Conservation (phyloP, 1,140 invertebrate genomes). For the Calosoma granatense region DNA sequence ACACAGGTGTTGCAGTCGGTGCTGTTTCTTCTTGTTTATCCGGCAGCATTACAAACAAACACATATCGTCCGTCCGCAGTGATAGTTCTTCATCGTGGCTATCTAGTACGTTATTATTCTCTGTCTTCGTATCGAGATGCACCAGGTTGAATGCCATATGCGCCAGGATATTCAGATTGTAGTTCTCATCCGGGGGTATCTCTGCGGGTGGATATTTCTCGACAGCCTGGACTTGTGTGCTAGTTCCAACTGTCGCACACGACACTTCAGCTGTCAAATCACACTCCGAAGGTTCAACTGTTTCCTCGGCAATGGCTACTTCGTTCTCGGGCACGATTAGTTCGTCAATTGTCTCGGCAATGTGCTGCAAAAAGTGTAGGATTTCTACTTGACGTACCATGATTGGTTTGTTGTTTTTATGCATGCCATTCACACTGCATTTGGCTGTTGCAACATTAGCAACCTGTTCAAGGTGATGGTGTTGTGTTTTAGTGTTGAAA, state of each 20-base stretch:
- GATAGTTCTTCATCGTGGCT: not conserved
- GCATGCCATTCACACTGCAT: not conserved
- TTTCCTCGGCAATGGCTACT: not conserved
- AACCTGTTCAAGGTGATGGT: too few species aligned
- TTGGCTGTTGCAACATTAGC: not conserved
- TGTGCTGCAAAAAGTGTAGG: not conserved
- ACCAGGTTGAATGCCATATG: not conserved
- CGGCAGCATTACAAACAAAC: not conserved
- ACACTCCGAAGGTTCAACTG: not conserved
- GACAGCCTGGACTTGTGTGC: not conserved
- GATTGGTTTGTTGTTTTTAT: not conserved
- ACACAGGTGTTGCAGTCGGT: too few species aligned
- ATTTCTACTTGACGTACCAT: not conserved
- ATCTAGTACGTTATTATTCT: not conserved
- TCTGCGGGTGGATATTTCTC: not conserved
- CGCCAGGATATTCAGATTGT: not conserved
- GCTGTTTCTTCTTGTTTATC: too few species aligned
- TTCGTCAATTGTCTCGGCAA: not conserved
- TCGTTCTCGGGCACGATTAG: not conserved
- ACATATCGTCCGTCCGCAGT: not conserved
- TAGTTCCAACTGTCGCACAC: not conserved
- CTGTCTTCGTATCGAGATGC: not conserved
- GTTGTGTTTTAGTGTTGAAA: too few species aligned
- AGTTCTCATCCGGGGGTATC: not conserved
- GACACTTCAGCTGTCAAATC: not conserved